Base-by-base conservation (phyloP, 2,888 invertebrate species). In the Chrysolina haemoptera region DNA sequence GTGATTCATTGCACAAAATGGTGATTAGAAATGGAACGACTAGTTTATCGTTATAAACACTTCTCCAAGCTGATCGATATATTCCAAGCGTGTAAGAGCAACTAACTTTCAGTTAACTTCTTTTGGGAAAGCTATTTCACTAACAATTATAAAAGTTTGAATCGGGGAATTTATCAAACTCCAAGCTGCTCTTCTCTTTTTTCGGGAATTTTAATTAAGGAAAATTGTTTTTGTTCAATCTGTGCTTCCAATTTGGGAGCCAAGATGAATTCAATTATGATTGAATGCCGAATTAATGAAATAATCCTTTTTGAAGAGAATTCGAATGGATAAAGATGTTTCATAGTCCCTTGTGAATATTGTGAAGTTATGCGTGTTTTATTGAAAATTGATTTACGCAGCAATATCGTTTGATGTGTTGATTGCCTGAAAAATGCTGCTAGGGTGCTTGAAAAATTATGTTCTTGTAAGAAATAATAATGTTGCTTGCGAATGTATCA, bases 121-220 rank as follows among this genome's bases (percentile, higher is more conserved):
- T 53, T 40, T 48, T 27, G 62, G 14, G 53, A 53, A 53, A 70
- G 70, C 70, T 65, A 70, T 70, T 64, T 35, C 50, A 70, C 70
- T 70, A 70, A 70, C 70, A 70, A 70, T 70, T 70, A 70, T 41
- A 70, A 70, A 70, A 70, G 70, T 70, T 70, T 53, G 63, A 70
- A 70, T 70, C 50, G 55, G 48, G 53, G 20, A 70, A 64, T 70
- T 70, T 65, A 70, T 70, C 70, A 70, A 70, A 70, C 70, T 70
- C 18, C 67, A 53, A 67, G 67, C 67, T 62, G 62, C 48, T 62
- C 62, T 50, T 16, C 22, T 22, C 62, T 69, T 69, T 69, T 69
- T 63, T 62, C 53, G 41, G 11, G 46, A 48, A 64, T 62, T 70
- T 70, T 70, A 70, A 70, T 70, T 70, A 70, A 64, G 65, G 53